A percentile compares a stretch with the other conserved stretches of the same genome.
These are phyloP conservation scores for Papilio polyxenes DNA, from an alignment of 1,140 invertebrate species.

Conservation along the genomic window DNA sequence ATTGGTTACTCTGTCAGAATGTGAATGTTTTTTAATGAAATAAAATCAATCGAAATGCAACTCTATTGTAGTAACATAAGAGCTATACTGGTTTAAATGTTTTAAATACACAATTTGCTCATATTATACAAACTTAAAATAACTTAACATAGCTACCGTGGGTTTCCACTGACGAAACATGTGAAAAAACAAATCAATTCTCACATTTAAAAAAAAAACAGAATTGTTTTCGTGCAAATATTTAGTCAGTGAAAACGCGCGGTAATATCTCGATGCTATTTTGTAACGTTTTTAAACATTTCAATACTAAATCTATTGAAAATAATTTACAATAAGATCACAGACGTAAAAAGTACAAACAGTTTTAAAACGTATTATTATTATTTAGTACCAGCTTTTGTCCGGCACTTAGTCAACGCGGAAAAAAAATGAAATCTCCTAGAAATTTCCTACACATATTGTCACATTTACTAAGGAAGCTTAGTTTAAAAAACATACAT, in stretches of 20 bases:
- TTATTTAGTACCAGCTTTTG: neutral
- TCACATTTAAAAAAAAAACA: neutral
- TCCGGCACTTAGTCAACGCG: too few species aligned
- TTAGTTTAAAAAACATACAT: too few species aligned
- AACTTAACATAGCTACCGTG: neutral
- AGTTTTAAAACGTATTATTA: neutral
- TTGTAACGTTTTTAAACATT: too few species aligned
- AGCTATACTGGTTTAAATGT: conserved; percentile 4
- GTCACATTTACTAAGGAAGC: neutral
- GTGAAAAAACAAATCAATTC: too few species aligned
- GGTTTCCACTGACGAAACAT: too few species aligned
- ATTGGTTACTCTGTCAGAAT: too few species aligned
- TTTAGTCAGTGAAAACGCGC: neutral
- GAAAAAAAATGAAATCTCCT: neutral
- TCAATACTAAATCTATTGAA: conserved; percentile 38
- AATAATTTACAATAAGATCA: conserved; percentile 46
- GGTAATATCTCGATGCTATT: neutral
- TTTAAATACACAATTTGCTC: neutral
- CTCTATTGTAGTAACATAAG: neutral
- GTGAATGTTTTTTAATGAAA: too few species aligned
- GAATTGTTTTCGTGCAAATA: neutral
- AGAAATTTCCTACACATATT: neutral
- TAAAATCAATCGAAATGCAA: conserved; percentile 6
- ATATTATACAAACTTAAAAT: too few species aligned
- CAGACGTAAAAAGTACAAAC: conserved; percentile 46